Evolutionary conservation across 2,113 vertebrate genomes (phyloP).

Genomic region (Centrocercus urophasianus): DNA sequence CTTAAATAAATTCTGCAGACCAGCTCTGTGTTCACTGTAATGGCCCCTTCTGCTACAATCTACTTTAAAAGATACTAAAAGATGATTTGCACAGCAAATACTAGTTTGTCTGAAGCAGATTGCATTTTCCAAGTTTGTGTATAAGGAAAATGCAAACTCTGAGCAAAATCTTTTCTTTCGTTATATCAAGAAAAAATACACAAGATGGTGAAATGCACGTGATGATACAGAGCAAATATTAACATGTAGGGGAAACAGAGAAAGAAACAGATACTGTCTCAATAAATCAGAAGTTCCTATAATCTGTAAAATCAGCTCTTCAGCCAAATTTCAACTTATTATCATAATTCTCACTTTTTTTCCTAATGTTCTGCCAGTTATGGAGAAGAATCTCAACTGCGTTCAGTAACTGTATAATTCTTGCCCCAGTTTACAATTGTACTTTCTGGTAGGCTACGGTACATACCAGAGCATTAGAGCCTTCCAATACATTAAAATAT

Average conservation of each 20-base stretch:
- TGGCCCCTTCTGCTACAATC: not conserved
- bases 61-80: not conserved
- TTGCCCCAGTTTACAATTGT: not conserved
- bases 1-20: not conserved
- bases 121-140: not conserved
- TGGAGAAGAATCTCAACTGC: not conserved
- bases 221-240: not conserved
- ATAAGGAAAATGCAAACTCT: not conserved
- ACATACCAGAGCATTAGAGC: not conserved
- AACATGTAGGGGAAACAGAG: slow-evolving; percentile 4
- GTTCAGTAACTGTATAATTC: not conserved
- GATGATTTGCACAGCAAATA: not conserved
- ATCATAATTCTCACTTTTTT: not conserved
- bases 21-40: not conserved
- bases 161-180: not conserved
- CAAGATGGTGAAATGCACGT: not conserved
- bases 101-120: not conserved
- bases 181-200: not conserved
- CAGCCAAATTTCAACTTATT: not conserved
- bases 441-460: not conserved
- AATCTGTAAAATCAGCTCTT: not conserved
- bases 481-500: not conserved
- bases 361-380: not conserved
- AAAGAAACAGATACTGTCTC: slow-evolving; percentile 18
- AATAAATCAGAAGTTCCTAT: not conserved